These are phyloP conservation scores for Silurus glanis DNA, from an alignment of 2,113 vertebrate species.

Conservation along the genomic window DNA sequence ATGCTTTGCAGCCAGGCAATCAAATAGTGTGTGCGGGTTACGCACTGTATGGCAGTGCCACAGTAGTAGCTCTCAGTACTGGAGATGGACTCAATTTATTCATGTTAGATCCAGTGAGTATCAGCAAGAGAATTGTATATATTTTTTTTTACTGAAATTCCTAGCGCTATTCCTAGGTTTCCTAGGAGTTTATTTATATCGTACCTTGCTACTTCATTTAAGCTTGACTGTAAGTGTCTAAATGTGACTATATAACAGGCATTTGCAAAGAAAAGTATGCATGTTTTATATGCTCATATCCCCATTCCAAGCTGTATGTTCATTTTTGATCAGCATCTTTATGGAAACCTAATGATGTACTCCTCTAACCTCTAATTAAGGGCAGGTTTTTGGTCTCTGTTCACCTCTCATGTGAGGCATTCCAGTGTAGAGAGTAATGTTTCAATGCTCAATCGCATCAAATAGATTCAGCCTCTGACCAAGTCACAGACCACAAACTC, in stretches of 20 bases:
- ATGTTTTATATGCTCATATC: not conserved
- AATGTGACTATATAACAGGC: not conserved
- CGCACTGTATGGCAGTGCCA: constrained; percentile 92
- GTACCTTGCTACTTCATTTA: no score
- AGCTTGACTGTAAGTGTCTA: not conserved
- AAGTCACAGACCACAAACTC: not conserved
- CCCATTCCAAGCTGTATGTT: not conserved
- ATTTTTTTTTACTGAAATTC: not conserved
- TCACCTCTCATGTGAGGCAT: not conserved
- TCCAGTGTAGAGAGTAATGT: not conserved
- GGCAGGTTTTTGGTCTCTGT: not conserved
- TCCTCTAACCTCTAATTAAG: not conserved
- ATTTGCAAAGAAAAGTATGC: not conserved
- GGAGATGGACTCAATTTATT: constrained; percentile 93
- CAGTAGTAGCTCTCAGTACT: constrained; percentile 87
- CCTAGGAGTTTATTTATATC: not conserved
- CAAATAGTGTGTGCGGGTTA: constrained; percentile 93
- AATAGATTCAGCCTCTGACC: not conserved
- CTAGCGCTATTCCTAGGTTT: no score
- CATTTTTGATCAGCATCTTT: not conserved
- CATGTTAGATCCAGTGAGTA: constrained; percentile 91
- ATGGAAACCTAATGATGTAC: not conserved
- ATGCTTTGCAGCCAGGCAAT: constrained; percentile 84
- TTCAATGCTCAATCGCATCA: not conserved
- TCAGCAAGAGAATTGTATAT: not conserved